Conservation (phyloP, 1,140 invertebrate species). For the Drosophila fuyamai region DNA sequence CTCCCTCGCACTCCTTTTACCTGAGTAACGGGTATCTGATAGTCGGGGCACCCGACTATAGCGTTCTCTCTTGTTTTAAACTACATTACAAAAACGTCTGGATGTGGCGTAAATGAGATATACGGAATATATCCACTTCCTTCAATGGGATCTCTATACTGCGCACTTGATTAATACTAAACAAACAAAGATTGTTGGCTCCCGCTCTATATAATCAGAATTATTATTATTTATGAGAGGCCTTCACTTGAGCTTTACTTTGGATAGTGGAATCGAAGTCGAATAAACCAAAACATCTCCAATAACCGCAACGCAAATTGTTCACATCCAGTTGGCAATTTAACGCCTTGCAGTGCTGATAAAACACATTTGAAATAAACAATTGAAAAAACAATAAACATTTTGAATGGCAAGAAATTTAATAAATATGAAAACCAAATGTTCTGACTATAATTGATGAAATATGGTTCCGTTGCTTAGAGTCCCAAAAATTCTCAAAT, state of each 20-base stretch:
- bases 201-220: background rate
- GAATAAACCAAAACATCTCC: conserved; percentile 15
- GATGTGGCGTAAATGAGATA: background rate
- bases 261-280: conserved; percentile 37
- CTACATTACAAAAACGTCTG: background rate
- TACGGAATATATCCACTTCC: conserved; percentile 1
- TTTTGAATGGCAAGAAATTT: conserved; percentile 17
- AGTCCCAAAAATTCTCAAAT: background rate
- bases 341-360: conserved; percentile 28
- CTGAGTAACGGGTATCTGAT: too few relatives aligned
- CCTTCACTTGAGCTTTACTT: conserved; percentile 21
- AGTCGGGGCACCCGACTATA: too few relatives aligned
- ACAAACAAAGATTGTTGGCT: conserved; percentile 36
- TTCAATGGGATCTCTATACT: conserved; percentile 7
- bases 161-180: conserved; percentile 40
- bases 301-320: conserved; percentile 26
- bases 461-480: background rate
- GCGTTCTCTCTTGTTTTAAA: too few relatives aligned
- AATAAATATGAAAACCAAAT: conserved; percentile 20
- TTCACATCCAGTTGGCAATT: conserved; percentile 34
- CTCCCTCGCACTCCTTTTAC: too few relatives aligned
- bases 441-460: conserved; percentile 10
- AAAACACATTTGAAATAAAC: conserved; percentile 27
- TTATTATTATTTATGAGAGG: background rate
- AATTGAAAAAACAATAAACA: conserved; percentile 19